phyloP scores from a whole-genome alignment of 2,113 vertebrate species.

The Helogale parvula region DNA sequence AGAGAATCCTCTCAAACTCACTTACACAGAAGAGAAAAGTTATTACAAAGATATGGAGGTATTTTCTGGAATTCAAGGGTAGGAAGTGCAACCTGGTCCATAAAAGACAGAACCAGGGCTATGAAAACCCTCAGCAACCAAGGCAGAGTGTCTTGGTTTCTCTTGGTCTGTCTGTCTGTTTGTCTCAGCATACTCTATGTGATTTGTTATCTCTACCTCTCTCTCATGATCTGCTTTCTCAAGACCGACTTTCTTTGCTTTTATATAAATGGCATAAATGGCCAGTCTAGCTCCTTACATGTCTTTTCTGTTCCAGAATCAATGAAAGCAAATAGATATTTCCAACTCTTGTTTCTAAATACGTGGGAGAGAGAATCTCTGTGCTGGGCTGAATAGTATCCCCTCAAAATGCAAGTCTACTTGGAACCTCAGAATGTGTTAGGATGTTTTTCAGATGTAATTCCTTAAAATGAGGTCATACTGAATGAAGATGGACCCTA shows the following conservation, averaged over 20 bases:
- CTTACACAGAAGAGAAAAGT: neutral
- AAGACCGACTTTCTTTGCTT: neutral
- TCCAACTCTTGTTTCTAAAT: neutral
- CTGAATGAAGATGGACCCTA: neutral
- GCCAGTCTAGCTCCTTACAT: neutral
- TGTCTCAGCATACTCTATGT: neutral
- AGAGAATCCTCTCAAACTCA: neutral
- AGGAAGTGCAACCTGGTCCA: neutral
- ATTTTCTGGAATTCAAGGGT: neutral
- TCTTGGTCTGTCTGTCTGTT: neutral
- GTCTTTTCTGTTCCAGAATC: neutral
- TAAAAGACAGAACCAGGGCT: neutral
- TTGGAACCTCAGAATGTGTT: neutral
- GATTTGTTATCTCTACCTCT: neutral
- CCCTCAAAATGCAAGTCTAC: neutral
- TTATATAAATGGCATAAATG: neutral
- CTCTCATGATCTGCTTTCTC: neutral
- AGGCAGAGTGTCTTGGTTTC: neutral
- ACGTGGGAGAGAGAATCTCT: neutral
- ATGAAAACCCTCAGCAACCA: neutral
- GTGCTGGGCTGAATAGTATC: neutral
- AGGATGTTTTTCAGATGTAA: neutral
- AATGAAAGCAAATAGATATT: neutral
- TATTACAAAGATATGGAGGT: neutral
- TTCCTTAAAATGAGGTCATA: neutral